Evolutionary conservation across 1,140 invertebrate genomes (phyloP), one percentile per base, ranked within the genome.

Genomic region (Trichomalopsis sarcophagae): DNA sequence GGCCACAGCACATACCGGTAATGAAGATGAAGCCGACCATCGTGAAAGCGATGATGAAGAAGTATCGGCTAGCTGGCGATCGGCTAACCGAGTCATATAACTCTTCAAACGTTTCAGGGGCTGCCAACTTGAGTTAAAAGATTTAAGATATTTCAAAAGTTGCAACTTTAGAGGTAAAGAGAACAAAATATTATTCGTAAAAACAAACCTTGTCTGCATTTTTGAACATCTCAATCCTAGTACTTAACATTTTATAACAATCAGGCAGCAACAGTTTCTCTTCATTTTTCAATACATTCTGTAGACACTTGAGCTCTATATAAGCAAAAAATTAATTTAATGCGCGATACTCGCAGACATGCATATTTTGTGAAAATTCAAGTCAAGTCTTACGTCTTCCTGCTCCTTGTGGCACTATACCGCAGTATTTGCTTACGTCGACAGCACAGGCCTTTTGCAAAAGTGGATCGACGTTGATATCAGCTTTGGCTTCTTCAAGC

Each of bases 191-290:
- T 74, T 40, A 33, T 7, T 36, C 14, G 0, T 44, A 75, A 36
- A 75, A n/a, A 71, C n/a, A n/a, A 66, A 97, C 96, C 93, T 96
- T 95, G 50, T 96, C 96, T 33, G 97, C 97, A 94, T 96, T 97
- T 93, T 95, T 96, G 91, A 97, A 98, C 97, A 98, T 97, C 93
- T 98, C 96, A 88, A 97, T 95, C 88, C 98, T 94, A 84, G 95
- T 96, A 80, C 94, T 94, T 74, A 99, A 92, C 94, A 97, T 96
- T 87, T 95, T 95, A 87, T 95, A 95, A 91, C 97, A 98, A 87
- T 97, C 96, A 74, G 93, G 89, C 87, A 97, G 95, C 68, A 98
- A 92, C 81, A 95, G 94, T 90, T 95, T 95, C 33, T 94, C 94
- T 85, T 90, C 94, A 87, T 96, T 95, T 89, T 96, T 94, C 82